phyloP scores from a whole-genome alignment of 2,797 vertebrate species.

The Thamnophis elegans region DNA sequence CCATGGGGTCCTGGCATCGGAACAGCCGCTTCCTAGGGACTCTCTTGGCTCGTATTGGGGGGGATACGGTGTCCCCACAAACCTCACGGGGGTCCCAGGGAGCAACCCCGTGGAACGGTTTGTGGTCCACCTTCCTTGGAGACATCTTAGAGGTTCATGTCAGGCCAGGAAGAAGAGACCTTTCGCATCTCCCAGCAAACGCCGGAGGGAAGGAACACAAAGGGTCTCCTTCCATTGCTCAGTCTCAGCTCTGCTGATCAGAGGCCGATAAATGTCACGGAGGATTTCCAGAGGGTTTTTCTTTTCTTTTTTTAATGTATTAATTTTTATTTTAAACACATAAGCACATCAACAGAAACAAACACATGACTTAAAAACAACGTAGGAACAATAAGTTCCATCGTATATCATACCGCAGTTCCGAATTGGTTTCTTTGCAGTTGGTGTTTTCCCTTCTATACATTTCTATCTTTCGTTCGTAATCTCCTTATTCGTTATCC shows the following conservation, averaged over 20 bases:
- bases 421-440: no score
- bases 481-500: no score
- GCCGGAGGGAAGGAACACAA: not conserved
- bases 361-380: no score
- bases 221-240: not conserved
- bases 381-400: no score
- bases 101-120: not conserved
- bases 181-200: not conserved
- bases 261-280: no score
- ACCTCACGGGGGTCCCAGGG: not conserved
- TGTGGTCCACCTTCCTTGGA: not conserved
- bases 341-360: no score
- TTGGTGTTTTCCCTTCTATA: no score
- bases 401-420: no score
- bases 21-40: not conserved
- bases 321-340: no score
- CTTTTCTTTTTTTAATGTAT: no score
- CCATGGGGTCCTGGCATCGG: not conserved
- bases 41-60: not conserved
- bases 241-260: not conserved
- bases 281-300: not conserved
- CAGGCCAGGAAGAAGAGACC: not conserved
- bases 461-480: no score
- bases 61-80: not conserved
- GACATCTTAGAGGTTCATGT: not conserved